A percentile compares a stretch with the other conserved stretches of the same genome.
Conservation (phyloP, 2,797 vertebrate genomes). For the Melopsittacus undulatus region DNA sequence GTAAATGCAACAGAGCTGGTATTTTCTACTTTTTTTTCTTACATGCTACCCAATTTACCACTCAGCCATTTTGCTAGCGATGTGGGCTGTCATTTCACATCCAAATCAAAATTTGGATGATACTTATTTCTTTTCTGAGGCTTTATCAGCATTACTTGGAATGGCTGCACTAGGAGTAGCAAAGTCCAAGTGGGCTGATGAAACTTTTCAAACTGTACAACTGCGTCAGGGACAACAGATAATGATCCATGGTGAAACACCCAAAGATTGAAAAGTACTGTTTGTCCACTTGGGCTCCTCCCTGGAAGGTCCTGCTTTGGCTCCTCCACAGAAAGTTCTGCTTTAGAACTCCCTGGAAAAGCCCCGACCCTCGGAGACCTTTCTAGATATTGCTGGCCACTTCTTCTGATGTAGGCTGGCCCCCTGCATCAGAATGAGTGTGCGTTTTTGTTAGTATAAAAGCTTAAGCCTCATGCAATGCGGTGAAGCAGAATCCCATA, state of each 20-base stretch:
- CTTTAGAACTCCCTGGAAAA: neutral
- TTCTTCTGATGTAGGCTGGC: neutral
- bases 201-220: neutral
- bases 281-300: neutral
- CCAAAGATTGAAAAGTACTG: neutral
- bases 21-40: neutral
- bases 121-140: neutral
- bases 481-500: neutral
- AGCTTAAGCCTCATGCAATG: neutral
- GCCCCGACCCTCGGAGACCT: neutral
- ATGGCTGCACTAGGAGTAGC: neutral
- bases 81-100: neutral
- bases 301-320: neutral
- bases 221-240: neutral
- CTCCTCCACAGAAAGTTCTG: neutral
- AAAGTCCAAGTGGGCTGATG: neutral
- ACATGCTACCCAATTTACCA: neutral
- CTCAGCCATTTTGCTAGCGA: neutral
- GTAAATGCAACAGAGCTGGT: neutral
- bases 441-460: neutral
- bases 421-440: neutral
- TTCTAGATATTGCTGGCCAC: neutral
- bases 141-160: neutral
- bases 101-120: neutral
- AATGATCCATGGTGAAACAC: neutral